phyloP scores from a whole-genome alignment of 2,888 invertebrate species.

The Caenorhabditis sp. region DNA sequence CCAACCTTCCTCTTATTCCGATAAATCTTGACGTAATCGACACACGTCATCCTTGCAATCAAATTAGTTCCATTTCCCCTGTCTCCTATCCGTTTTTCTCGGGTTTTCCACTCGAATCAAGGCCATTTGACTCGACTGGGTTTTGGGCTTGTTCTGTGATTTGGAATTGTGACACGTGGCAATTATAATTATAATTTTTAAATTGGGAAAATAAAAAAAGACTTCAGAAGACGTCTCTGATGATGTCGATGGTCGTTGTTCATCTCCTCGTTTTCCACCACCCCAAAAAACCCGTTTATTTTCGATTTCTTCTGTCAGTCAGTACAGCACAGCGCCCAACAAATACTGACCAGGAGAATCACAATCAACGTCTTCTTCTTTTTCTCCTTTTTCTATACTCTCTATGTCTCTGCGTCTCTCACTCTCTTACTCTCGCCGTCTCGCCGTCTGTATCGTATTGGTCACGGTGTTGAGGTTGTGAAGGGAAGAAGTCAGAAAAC shows the following conservation, averaged over 20 bases:
- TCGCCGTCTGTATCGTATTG: neutral
- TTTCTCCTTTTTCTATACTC: no score
- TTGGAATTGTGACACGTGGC: no score
- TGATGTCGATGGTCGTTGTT: slow-evolving; percentile 1
- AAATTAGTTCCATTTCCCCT: neutral
- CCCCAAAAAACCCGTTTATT: neutral
- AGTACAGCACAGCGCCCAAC: neutral
- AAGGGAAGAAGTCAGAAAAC: no score
- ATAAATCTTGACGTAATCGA: no score
- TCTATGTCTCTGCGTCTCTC: slow-evolving; percentile 2
- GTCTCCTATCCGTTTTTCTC: no score
- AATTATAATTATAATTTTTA: neutral
- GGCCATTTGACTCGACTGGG: no score
- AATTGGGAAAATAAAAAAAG: no score
- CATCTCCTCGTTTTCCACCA: neutral
- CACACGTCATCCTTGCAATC: no score
- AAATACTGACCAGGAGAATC: neutral
- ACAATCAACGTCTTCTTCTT: neutral
- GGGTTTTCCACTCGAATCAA: no score
- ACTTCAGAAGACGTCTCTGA: slow-evolving; percentile 1
- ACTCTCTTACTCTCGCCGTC: neutral
- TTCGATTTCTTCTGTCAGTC: neutral
- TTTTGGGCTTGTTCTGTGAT: no score
- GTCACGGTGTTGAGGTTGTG: neutral
- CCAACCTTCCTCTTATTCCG: neutral